These are phyloP conservation scores for Catharus bicknelli DNA, from an alignment of 2,113 vertebrate genomes.

Conservation along the genomic window DNA sequence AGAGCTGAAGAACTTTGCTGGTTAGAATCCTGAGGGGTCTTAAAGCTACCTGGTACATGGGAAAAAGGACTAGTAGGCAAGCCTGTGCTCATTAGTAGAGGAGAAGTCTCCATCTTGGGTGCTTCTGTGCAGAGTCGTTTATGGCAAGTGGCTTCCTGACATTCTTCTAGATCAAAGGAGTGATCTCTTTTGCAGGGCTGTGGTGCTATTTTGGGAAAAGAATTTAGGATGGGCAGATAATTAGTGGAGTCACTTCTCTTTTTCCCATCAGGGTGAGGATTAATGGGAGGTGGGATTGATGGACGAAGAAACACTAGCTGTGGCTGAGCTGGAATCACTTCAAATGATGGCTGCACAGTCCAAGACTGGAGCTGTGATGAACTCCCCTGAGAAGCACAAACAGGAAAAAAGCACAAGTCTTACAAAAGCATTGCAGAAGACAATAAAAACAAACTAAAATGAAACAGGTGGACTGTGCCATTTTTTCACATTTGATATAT, in stretches of 20 bases:
- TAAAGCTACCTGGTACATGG: constrained; percentile 46
- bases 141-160: constrained; percentile 29
- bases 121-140: constrained; percentile 69
- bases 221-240: constrained; percentile 83
- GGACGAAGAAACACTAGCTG: constrained; percentile 86
- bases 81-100: constrained; percentile 16
- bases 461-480: not conserved
- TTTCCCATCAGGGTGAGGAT: constrained; percentile 59
- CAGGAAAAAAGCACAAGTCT: not conserved
- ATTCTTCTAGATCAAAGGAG: constrained; percentile 57
- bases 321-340: constrained; percentile 83
- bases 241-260: constrained; percentile 75
- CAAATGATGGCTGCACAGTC: constrained; percentile 83
- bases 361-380: constrained; percentile 81
- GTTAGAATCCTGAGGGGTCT: constrained; percentile 58
- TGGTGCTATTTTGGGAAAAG: constrained; percentile 87
- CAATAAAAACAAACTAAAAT: not conserved
- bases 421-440: not conserved
- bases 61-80: constrained; percentile 19
- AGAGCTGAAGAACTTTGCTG: constrained; percentile 59
- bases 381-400: constrained; percentile 63
- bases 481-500: not conserved
- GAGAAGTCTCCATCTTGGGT: constrained; percentile 40
- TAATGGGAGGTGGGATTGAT: constrained; percentile 71
- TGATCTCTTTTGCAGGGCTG: constrained; percentile 81